phyloP scores from a whole-genome alignment of 2,888 invertebrate genomes.

The Pollenia labialis region DNA sequence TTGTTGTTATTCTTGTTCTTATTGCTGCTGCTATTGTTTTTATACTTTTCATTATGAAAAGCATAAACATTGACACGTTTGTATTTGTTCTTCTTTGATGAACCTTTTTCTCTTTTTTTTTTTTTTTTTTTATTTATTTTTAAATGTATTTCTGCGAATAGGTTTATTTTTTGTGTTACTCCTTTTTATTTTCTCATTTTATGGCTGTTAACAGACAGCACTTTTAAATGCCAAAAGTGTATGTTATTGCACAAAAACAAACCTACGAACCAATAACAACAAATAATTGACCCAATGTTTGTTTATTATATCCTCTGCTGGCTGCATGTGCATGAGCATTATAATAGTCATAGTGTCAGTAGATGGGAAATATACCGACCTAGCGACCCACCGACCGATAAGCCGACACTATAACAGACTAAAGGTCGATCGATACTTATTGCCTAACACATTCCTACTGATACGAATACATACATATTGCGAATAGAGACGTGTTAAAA shows the following conservation, averaged over 20 bases:
- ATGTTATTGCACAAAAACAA: constrained; percentile 5
- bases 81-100: constrained; percentile 1
- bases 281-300: constrained; percentile 60
- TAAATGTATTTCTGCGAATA: not conserved
- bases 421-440: constrained; percentile 65
- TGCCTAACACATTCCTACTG: not conserved
- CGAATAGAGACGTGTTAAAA: constrained; percentile 7
- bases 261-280: constrained; percentile 11
- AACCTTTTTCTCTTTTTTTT: not conserved
- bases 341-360: no score
- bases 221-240: no score
- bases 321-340: not conserved
- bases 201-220: constrained; percentile 7
- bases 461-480: constrained; percentile 6
- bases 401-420: constrained; percentile 28
- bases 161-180: constrained; percentile 2
- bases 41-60: constrained; percentile 52
- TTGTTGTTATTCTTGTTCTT: constrained; percentile 28
- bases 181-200: not conserved
- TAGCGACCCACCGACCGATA: constrained; percentile 58
- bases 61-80: constrained; percentile 41
- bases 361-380: constrained; percentile 38
- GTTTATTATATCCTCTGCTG: constrained; percentile 14
- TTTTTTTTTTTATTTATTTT: not conserved
- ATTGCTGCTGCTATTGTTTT: constrained; percentile 32